phyloP scores from a whole-genome alignment of 2,888 invertebrate species.

The Ormyrus thymus region DNA sequence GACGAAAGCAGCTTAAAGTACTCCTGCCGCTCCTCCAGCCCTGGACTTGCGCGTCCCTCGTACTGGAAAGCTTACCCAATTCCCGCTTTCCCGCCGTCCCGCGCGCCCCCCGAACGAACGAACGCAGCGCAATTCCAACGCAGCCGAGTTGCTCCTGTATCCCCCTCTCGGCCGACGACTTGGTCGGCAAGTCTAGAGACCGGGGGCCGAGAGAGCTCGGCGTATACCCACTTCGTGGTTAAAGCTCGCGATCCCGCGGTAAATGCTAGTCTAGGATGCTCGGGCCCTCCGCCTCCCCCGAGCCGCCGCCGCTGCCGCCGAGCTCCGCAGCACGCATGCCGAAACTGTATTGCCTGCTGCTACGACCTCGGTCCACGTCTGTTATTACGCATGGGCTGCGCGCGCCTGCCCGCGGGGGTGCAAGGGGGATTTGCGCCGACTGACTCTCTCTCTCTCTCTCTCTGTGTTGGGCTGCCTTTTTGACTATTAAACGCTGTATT shows the following conservation, averaged over 20 bases:
- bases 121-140: slow-evolving; percentile 7
- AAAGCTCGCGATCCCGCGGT: background rate
- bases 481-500: no score
- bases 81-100: slow-evolving; percentile 14
- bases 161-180: background rate
- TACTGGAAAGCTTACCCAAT: slow-evolving; percentile 56
- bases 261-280: no score
- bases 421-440: no score
- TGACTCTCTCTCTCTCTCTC: no score
- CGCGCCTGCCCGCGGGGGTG: no score
- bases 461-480: no score
- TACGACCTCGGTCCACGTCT: no score
- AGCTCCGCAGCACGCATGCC: no score
- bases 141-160: background rate
- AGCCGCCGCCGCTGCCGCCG: background rate
- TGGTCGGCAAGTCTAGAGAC: background rate
- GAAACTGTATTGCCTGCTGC: no score
- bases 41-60: background rate
- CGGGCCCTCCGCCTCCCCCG: background rate
- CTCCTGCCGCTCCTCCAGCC: slow-evolving; percentile 53
- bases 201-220: background rate
- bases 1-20: slow-evolving; percentile 73
- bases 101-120: no score
- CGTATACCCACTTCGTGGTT: slow-evolving; percentile 23
- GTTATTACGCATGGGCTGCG: no score